Conservation (phyloP, 2,888 invertebrate genomes). For the Hanleya hanleyi region DNA sequence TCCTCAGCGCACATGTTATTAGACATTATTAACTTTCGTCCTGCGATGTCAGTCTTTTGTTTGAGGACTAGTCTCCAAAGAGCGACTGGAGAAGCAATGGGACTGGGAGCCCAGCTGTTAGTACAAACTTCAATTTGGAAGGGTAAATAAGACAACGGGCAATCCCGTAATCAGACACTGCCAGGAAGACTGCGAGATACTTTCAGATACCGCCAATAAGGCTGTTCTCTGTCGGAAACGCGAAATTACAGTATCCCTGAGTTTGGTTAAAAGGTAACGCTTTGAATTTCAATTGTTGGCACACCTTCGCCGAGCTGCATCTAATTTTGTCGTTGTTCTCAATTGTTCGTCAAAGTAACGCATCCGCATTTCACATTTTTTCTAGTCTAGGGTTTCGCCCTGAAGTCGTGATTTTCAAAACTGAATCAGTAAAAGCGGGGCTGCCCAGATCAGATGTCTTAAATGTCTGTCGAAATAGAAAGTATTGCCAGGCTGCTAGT, state of each 20-base stretch:
- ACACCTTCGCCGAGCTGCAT: not conserved
- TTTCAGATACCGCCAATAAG: not conserved
- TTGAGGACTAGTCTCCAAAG: not conserved
- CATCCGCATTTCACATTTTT: not conserved
- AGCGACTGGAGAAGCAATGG: not conserved
- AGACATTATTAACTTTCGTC: slow-evolving; percentile 3
- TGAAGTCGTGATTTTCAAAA: not conserved
- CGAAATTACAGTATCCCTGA: not conserved
- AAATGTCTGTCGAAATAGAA: not conserved
- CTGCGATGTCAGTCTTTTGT: not conserved
- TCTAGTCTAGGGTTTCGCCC: not conserved
- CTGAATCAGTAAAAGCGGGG: too few species aligned
- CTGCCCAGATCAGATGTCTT: not conserved
- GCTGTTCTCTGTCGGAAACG: not conserved
- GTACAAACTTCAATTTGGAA: slow-evolving; percentile 8
- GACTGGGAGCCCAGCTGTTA: slow-evolving; percentile 3
- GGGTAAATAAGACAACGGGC: slow-evolving; percentile 1
- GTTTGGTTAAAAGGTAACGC: not conserved
- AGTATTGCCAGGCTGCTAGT: not conserved
- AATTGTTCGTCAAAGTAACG: not conserved
- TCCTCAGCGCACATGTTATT: not conserved
- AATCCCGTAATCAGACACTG: not conserved
- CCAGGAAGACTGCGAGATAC: not conserved
- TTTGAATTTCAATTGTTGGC: not conserved
- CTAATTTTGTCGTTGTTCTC: not conserved